Base-by-base conservation (phyloP, 2,888 invertebrate species). In the Patella pellucida region DNA sequence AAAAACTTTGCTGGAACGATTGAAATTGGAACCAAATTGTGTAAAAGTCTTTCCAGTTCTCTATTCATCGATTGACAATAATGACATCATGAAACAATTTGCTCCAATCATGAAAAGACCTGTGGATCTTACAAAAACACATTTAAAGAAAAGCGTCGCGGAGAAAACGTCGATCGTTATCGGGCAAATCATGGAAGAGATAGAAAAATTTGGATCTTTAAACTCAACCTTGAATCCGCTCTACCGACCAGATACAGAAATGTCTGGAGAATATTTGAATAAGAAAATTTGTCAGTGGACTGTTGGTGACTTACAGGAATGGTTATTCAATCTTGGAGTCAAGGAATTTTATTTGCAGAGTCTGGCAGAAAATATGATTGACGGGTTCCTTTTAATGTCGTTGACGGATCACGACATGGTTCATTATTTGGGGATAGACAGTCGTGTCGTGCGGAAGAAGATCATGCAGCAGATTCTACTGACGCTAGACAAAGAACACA, bases 261-360 rank as follows among this genome's bases (percentile, higher is more conserved):
- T 88, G 72, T 87, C 87, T 4, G 90, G 88, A 27, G 85, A 89
- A 71, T 90, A 86, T 77, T 86, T 83, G 75, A 85, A 84, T 73
- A 89, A 89, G 79, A 89, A 88, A 78, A 87, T 90, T 15, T 89
- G 88, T 74, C 85, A 87, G 73, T 90, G 90, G 90, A 85, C 79
- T 75, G 83, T 85, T 11, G 79, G 79, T 71, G 89, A 90, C 76
- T 79, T 90, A n/a, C 90, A 90, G 78, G 90, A 90, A 77, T 90
- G 90, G 90, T 80, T 90, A 54, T 88, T 84, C 73, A 86, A 86
- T 67, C 81, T 90, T 5, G 89, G 89, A 27, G 86, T 90, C 69
- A 89, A 89, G 74, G 90, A 90, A 77, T 90, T 90, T 73, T 90
- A 90, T 76, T 79, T 90, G 9, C 90, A 89, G 79, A 88, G 87